A percentile compares a stretch with the other conserved stretches of the same genome.
Evolutionary conservation across 2,888 invertebrate species (phyloP).

Genomic region (Aleiodes alternator): DNA sequence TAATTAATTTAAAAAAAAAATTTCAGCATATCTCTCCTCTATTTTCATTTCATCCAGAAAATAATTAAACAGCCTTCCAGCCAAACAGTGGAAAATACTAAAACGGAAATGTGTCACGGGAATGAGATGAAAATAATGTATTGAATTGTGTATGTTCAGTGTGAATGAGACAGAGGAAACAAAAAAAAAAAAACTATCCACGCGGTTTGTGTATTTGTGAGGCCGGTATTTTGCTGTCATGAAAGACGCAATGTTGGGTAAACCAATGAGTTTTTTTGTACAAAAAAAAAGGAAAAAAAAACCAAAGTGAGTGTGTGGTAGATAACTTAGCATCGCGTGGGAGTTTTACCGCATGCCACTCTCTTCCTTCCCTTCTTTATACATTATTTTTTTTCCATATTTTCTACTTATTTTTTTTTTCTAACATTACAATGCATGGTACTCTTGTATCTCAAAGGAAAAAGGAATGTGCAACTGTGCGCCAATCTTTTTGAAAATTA

Average conservation of each 20-base stretch:
- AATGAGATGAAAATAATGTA: constrained; percentile 12
- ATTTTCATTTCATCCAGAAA: not conserved
- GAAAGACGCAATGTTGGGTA: not conserved
- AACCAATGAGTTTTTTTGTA: not conserved
- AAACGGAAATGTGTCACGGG: constrained; percentile 18
- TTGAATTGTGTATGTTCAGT: not conserved
- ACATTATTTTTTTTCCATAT: constrained; percentile 6
- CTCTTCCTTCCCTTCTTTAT: constrained; percentile 50
- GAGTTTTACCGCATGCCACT: constrained; percentile 61
- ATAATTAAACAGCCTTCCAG: constrained; percentile 6
- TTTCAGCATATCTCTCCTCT: not conserved
- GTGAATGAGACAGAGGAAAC: constrained; percentile 17
- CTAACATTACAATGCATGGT: no score
- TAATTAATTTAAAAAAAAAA: no score
- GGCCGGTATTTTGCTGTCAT: not conserved
- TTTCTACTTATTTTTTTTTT: constrained; percentile 4
- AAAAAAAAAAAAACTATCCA: constrained; percentile 8
- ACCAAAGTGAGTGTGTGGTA: constrained; percentile 16
- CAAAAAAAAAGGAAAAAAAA: not conserved
- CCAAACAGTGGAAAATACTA: not conserved
- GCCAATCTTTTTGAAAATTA: no score
- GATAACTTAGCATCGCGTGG: constrained; percentile 54
- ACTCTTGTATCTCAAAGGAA: no score
- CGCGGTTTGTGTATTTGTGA: not conserved
- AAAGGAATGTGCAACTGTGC: no score